Conservation (phyloP, 2,888 invertebrate genomes). For the Volucella zonaria region DNA sequence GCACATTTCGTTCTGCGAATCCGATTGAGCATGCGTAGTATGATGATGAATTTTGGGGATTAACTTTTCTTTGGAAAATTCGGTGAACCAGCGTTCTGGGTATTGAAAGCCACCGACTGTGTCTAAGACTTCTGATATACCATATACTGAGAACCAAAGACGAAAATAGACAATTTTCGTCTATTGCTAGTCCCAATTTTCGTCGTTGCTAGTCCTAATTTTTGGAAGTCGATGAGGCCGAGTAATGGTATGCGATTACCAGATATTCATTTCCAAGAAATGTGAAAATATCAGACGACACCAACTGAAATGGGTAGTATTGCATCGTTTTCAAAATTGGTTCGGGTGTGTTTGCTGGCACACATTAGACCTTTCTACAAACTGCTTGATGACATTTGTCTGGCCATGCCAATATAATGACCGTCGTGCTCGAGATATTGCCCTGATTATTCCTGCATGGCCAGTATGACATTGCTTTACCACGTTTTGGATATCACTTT, state of each 20-base stretch:
- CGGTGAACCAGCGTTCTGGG: neutral
- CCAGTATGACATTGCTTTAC: too few relatives aligned
- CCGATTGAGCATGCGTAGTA: too few relatives aligned
- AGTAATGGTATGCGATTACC: conserved; percentile 6
- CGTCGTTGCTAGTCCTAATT: conserved; percentile 5
- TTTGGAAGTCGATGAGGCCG: neutral
- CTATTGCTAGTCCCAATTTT: conserved; percentile 3
- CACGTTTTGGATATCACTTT: too few relatives aligned
- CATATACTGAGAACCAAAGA: neutral
- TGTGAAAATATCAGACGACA: conserved; percentile 7
- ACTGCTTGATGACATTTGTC: too few relatives aligned
- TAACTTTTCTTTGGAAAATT: too few relatives aligned
- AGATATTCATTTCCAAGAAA: conserved; percentile 12
- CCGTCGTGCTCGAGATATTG: too few relatives aligned
- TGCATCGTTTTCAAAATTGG: too few relatives aligned
- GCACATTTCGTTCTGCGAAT: neutral
- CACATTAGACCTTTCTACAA: too few relatives aligned
- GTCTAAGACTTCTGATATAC: conserved; percentile 10
- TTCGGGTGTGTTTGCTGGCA: too few relatives aligned
- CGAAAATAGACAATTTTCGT: neutral
- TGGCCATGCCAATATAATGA: too few relatives aligned
- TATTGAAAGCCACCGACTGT: conserved; percentile 8
- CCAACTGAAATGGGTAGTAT: neutral
- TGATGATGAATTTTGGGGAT: too few relatives aligned
- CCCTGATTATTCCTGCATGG: too few relatives aligned